Conservation (phyloP, 2,113 vertebrate genomes). For the Phainopepla nitens region DNA sequence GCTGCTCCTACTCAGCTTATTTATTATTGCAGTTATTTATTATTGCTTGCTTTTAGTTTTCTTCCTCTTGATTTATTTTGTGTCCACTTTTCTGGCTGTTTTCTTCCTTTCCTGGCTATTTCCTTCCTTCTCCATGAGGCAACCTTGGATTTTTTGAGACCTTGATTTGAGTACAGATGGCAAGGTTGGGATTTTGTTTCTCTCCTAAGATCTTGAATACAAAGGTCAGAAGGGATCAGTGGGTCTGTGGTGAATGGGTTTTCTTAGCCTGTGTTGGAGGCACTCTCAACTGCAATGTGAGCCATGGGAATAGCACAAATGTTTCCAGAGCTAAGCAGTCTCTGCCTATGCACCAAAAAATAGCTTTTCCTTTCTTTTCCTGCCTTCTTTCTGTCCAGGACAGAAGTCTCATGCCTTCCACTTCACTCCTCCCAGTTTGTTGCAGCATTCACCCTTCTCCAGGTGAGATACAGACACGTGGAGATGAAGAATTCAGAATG, state of each 20-base stretch:
- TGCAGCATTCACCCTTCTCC: background rate
- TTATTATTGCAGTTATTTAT: background rate
- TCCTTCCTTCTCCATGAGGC: background rate
- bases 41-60: background rate
- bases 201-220: background rate
- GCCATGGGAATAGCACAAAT: background rate
- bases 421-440: background rate
- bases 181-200: background rate
- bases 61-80: background rate
- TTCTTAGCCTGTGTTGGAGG: background rate
- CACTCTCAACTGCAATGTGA: background rate
- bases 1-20: background rate
- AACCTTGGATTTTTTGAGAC: background rate
- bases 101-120: background rate
- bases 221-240: background rate
- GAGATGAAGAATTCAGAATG: background rate
- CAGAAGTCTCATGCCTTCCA: background rate
- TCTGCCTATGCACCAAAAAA: background rate
- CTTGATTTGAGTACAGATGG: background rate
- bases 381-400: background rate
- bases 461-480: background rate
- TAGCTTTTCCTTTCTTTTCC: background rate
- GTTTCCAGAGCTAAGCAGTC: background rate
- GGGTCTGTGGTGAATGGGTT: background rate
- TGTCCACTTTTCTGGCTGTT: background rate